Evolutionary conservation across 2,113 vertebrate species (phyloP).

Genomic region (Quiscalus mexicanus): DNA sequence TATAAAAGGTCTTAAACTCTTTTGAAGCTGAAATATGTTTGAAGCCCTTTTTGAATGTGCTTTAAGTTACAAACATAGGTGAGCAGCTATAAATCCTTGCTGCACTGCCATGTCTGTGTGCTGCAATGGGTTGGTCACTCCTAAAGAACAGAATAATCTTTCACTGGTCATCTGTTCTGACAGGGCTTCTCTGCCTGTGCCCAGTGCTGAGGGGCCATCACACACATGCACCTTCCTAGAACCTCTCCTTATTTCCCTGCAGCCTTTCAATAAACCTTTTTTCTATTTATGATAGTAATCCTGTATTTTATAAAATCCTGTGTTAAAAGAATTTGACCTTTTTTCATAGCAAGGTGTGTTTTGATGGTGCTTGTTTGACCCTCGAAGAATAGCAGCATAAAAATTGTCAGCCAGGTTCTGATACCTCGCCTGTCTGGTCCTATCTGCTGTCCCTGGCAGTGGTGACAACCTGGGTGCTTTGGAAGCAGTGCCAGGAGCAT

Average conservation of each 20-base stretch:
- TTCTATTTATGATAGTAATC: not conserved
- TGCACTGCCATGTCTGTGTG: not conserved
- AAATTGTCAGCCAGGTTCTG: not conserved
- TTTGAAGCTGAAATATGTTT: not conserved
- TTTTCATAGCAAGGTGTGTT: not conserved
- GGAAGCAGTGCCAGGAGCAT: not conserved
- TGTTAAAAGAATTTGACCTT: not conserved
- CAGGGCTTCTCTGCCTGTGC: not conserved
- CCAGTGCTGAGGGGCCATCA: not conserved
- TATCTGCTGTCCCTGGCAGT: not conserved
- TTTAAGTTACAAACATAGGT: not conserved
- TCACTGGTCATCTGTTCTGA: not conserved
- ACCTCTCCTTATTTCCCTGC: not conserved
- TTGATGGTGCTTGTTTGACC: not conserved
- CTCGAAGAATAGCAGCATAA: not conserved
- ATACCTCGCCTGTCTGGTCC: not conserved
- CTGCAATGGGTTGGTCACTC: not conserved
- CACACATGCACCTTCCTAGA: fast-evolving
- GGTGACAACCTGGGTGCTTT: not conserved
- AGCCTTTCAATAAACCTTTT: not conserved
- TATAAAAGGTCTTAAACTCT: not conserved
- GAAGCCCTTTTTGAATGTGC: not conserved
- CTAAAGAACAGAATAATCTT: not conserved
- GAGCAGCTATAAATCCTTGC: not conserved
- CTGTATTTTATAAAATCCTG: not conserved